Conservation (phyloP, 2,797 vertebrate genomes). For the Tinamus major region DNA sequence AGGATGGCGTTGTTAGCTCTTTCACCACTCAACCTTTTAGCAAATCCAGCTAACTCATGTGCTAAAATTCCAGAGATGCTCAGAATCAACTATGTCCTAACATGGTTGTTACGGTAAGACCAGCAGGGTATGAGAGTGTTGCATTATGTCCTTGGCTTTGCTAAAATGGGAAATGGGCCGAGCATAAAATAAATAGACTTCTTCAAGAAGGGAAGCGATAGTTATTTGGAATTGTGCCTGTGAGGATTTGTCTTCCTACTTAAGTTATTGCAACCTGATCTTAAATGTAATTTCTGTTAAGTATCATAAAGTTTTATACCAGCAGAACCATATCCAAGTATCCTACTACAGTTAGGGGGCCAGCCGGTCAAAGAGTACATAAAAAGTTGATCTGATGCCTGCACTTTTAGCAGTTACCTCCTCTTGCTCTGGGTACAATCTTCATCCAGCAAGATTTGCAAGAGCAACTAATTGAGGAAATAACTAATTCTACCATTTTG, state of each 20-base stretch:
- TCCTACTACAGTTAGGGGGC: neutral
- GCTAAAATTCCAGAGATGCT: slow-evolving; percentile 50
- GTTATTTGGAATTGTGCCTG: neutral
- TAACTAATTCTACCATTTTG: neutral
- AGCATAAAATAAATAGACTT: slow-evolving; percentile 14
- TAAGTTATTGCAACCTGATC: neutral
- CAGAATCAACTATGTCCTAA: slow-evolving; percentile 37
- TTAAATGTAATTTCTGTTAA: neutral
- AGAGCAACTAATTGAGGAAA: neutral
- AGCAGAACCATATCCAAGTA: neutral
- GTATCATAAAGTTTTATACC: neutral
- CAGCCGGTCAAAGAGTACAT: neutral
- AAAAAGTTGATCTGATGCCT: neutral
- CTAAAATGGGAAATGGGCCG: slow-evolving; percentile 12
- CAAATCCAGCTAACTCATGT: slow-evolving; percentile 14
- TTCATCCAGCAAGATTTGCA: neutral
- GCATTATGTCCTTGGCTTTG: neutral
- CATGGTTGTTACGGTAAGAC: slow-evolving; percentile 32
- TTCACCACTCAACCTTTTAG: slow-evolving; percentile 18
- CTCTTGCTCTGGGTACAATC: neutral
- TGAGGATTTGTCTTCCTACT: neutral
- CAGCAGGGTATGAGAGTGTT: slow-evolving; percentile 6
- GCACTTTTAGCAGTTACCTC: neutral
- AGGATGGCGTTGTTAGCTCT: slow-evolving; percentile 30
- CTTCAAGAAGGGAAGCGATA: neutral